phyloP scores from a whole-genome alignment of 2,113 vertebrate species.

The Erythrolamprus reginae region DNA sequence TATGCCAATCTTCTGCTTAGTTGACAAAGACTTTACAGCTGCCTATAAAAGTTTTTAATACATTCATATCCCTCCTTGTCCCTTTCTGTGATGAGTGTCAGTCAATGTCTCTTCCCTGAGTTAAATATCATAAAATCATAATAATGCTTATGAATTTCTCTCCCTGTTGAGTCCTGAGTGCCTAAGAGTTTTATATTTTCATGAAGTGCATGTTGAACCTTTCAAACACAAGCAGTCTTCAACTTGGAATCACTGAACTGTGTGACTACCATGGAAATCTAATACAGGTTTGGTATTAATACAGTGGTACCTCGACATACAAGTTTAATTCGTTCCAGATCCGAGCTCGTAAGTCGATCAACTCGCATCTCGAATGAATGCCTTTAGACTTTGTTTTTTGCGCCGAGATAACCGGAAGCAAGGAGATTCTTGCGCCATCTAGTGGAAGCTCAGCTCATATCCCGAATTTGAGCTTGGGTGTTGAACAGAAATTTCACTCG shows the following conservation, averaged over 20 bases:
- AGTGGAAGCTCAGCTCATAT: too few relatives aligned
- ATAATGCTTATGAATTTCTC: neutral
- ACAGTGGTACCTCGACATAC: too few relatives aligned
- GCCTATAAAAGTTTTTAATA: neutral
- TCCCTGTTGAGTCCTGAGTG: neutral
- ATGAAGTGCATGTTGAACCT: neutral
- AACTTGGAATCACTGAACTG: neutral
- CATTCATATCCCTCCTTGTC: neutral
- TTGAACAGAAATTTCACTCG: too few relatives aligned
- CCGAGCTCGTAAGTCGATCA: too few relatives aligned
- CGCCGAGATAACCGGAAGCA: too few relatives aligned
- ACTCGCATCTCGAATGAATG: too few relatives aligned
- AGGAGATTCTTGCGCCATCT: too few relatives aligned
- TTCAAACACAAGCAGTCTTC: neutral
- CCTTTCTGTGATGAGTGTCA: neutral
- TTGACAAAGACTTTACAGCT: slow-evolving; percentile 1
- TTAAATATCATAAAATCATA: neutral
- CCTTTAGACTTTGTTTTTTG: too few relatives aligned
- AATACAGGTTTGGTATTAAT: neutral
- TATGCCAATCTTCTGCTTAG: neutral
- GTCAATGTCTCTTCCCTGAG: neutral
- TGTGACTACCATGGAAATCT: neutral
- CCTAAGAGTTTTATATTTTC: neutral
- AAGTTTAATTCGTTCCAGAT: too few relatives aligned
- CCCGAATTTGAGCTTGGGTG: too few relatives aligned